Evolutionary conservation across 2,888 invertebrate species (phyloP), one percentile per base, ranked within the genome.

Genomic region (Chloroclysta siterata): DNA sequence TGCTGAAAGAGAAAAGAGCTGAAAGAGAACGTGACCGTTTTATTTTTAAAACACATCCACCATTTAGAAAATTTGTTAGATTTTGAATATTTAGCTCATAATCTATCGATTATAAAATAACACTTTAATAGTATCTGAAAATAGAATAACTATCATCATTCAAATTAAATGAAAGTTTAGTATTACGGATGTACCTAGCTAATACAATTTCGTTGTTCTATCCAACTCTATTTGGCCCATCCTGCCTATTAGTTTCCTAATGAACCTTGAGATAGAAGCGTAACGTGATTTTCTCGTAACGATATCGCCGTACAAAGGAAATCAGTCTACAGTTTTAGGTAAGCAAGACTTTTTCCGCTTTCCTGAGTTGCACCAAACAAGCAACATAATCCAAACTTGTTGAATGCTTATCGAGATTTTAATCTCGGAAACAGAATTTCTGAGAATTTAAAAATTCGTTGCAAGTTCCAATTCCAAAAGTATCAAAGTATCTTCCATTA

Each of bases 241-340:
- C 47, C 29, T 59, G n/a, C 47, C 52, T 41, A 60, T 60, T 60
- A 55, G 55, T 55, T 56, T 33, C 59, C 52, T 48, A 58, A 59
- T 55, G 59, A 51, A 48, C 50, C 58, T 46, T 39, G 52, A 56
- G 54, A 64, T 64, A 53, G 55, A 59, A 52, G 33, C 44, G 64
- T 64, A 64, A 64, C 47, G 47, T 47, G 52, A 60, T 64, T 60
- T 56, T 11, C 47, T 47, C 41, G 50, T 51, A 36, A 22, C 47
- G 50, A 41, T 28, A 17, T 33, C 48, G 46, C 52, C 52, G 39
- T 14, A 50, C 22, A 41, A 47, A 29, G 11, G 53, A 14, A 17
- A 46, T 46, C 17, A 5, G 29, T 53, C 52, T 41, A 41, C 47
- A 13, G 44, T 36, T 17, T 52, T 33, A 36, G 48, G 41, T 53